Base-by-base conservation (phyloP, 2,888 invertebrate genomes). In the Anoncus sp. region DNA sequence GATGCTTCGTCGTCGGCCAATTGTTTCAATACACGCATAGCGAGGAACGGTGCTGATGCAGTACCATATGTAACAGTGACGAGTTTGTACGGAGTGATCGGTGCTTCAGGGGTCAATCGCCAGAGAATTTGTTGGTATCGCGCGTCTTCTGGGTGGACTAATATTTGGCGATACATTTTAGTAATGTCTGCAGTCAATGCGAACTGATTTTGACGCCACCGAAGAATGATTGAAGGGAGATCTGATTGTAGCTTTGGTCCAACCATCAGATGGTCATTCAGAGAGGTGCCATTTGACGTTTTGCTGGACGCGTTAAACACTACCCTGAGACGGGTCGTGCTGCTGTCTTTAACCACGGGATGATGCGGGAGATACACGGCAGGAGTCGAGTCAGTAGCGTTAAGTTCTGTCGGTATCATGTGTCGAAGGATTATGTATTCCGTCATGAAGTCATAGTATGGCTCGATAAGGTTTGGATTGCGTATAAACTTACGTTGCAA, bases 1-100 rank as follows among this genome's bases (percentile, higher is more conserved):
- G 6, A 12, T 18, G n/a, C 16, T 16, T 57, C 69, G 14, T 73
- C 70, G 3, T 49, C 18, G 4, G n/a, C n/a, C n/a, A n/a, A n/a
- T n/a, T n/a, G n/a, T n/a, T n/a, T n/a, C n/a, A n/a, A n/a, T n/a
- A n/a, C n/a, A n/a, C n/a, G n/a, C n/a, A n/a, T n/a, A n/a, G n/a
- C n/a, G n/a, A n/a, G n/a, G n/a, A n/a, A n/a, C n/a, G 85, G 83
- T 3, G 84, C 83, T 5, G 82, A 69, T 1, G 82, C 78, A 1
- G 79, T 81, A 3, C 86, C 83, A 31, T 85, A 84, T 0, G 82
- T 87, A 14, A 86, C 85, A 5, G 81, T 83, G 27, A 74, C 70
- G 0, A 83, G 62, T 9, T 77, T 40, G 27, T 73, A 84, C 1
- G 43, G 35, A 12, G n/a, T 53, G 9, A 80, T 20, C 9, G 63